Conservation (phyloP, 2,797 vertebrate genomes). For the Anableps anableps region DNA sequence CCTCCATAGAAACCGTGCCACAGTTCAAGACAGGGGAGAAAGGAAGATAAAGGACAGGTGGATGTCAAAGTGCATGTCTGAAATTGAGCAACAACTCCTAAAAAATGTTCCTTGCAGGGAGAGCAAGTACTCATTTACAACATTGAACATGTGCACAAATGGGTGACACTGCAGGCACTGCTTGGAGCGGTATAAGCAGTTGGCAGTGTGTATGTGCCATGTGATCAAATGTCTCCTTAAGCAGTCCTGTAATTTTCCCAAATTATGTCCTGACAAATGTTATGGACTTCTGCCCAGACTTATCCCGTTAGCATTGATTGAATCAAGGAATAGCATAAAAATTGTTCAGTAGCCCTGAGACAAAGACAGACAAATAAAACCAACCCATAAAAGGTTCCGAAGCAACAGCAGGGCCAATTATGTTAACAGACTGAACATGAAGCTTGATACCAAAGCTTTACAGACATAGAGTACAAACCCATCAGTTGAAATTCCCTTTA, state of each 20-base stretch:
- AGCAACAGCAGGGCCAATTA: background rate
- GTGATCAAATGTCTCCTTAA: constrained; percentile 49
- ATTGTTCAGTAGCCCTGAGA: constrained; percentile 30
- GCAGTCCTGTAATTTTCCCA: constrained; percentile 65
- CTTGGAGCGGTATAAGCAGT: constrained; percentile 7
- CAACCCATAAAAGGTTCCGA: background rate
- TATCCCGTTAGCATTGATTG: constrained; percentile 58
- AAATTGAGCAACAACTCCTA: constrained; percentile 48
- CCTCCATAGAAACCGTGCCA: constrained; percentile 38
- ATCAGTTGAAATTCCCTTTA: background rate
- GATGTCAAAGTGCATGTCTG: constrained; percentile 6
- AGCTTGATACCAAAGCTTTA: background rate
- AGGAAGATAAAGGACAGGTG: constrained; percentile 23
- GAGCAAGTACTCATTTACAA: constrained; percentile 53
- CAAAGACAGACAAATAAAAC: constrained; percentile 49
- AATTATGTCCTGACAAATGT: constrained; percentile 52
- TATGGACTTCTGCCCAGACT: constrained; percentile 59
- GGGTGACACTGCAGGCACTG: background rate
- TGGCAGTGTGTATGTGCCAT: constrained; percentile 13
- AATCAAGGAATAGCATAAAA: constrained; percentile 55
- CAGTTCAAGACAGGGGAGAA: constrained; percentile 18
- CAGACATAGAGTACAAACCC: background rate
- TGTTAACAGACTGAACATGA: background rate
- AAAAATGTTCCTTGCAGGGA: constrained; percentile 54
- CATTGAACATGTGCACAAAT: constrained; percentile 22